phyloP scores from a whole-genome alignment of 2,888 invertebrate species.

The Sinopyrophorus schimmeli region DNA sequence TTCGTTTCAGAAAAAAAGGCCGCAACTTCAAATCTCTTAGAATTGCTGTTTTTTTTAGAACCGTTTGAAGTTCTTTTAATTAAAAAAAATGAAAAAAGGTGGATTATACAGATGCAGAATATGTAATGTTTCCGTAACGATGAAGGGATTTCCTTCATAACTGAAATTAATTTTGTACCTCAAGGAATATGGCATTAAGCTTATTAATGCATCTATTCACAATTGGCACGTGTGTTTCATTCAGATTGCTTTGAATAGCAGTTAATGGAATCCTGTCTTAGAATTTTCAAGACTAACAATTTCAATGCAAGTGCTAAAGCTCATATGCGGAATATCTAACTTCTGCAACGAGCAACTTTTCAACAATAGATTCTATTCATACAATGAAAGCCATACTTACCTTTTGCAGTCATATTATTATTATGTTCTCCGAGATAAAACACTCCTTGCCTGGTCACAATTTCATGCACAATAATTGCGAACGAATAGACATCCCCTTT shows the following conservation, averaged over 20 bases:
- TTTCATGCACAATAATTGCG: constrained; percentile 92
- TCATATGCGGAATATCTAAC: not conserved
- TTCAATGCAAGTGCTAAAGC: not conserved
- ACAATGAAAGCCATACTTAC: constrained; percentile 59
- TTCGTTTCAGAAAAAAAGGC: too few relatives aligned
- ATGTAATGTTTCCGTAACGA: too few relatives aligned
- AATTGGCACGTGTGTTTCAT: constrained; percentile 1
- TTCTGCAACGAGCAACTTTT: too few relatives aligned
- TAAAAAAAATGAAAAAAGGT: too few relatives aligned
- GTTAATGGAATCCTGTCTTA: not conserved
- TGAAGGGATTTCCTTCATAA: not conserved
- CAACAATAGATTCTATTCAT: too few relatives aligned
- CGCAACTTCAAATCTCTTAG: too few relatives aligned
- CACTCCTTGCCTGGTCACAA: constrained; percentile 83
- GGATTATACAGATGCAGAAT: too few relatives aligned
- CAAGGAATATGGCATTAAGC: not conserved
- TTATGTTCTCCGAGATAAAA: constrained; percentile 74
- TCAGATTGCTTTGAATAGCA: constrained; percentile 1
- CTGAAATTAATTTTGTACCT: not conserved
- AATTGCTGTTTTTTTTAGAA: too few relatives aligned
- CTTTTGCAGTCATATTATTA: constrained; percentile 66
- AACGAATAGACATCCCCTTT: constrained; percentile 96
- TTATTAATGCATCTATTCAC: constrained; percentile 6
- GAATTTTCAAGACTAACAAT: not conserved
- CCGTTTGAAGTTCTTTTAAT: too few relatives aligned